A percentile compares a stretch with the other conserved stretches of the same genome.
These are phyloP conservation scores for Cyprinus carpio DNA, from an alignment of 2,113 vertebrate species.

Conservation along the genomic window DNA sequence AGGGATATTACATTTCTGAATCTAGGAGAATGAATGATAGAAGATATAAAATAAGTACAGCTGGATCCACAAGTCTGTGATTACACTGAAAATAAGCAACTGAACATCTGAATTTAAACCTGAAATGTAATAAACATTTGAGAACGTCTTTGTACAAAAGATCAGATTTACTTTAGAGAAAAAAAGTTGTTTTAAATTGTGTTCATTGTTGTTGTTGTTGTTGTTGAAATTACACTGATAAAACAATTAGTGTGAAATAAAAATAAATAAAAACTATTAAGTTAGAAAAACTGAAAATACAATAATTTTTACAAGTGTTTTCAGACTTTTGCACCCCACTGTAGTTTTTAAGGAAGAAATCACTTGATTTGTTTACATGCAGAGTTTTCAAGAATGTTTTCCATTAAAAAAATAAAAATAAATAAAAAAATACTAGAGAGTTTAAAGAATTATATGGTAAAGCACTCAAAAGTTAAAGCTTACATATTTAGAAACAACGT, in stretches of 20 bases:
- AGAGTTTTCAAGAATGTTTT: neutral
- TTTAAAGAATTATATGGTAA: no score
- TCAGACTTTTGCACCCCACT: neutral
- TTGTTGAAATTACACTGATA: neutral
- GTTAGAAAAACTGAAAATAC: neutral
- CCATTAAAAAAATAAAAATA: neutral
- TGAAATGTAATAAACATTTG: neutral
- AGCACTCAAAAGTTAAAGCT: no score
- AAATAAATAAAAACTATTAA: neutral
- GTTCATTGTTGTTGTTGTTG: neutral
- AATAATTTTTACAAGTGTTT: neutral
- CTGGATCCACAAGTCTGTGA: slow-evolving; percentile 38
- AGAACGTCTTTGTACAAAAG: neutral
- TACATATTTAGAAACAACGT: neutral
- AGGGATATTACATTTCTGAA: slow-evolving; percentile 34
- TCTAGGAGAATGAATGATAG: slow-evolving; percentile 28
- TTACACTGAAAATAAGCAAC: neutral
- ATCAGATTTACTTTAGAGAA: neutral
- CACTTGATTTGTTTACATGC: neutral
- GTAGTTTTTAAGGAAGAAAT: neutral
- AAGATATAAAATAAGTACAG: slow-evolving; percentile 35
- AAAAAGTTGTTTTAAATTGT: neutral
- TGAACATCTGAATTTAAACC: no score
- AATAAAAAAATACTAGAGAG: neutral
- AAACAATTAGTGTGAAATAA: neutral